Conservation (phyloP, 2,888 invertebrate genomes). For the Merodon equestris region DNA sequence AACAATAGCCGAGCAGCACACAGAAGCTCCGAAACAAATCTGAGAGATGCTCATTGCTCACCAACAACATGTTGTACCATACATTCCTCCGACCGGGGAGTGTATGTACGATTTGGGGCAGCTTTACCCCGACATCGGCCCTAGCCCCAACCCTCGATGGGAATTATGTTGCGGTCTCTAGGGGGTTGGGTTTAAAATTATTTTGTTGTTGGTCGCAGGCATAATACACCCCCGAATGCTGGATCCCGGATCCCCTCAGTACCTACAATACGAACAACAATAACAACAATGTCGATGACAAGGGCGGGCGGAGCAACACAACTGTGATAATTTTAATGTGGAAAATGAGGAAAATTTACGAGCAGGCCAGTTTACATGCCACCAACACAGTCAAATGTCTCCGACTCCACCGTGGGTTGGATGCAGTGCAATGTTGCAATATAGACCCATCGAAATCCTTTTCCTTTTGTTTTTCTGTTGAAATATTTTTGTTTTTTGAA, state of each 20-base stretch:
- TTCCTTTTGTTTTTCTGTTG: constrained; percentile 5
- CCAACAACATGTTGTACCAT: constrained; percentile 11
- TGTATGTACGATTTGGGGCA: constrained; percentile 37
- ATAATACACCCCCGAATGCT: constrained; percentile 13
- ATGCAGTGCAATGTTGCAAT: constrained; percentile 34
- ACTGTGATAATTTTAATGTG: constrained; percentile 51
- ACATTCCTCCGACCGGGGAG: constrained; percentile 32
- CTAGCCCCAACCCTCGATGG: constrained; percentile 49
- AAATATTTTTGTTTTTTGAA: too few species aligned
- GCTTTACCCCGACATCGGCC: not conserved
- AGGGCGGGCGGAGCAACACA: constrained; percentile 64
- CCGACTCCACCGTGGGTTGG: not conserved
- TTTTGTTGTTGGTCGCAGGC: constrained; percentile 52
- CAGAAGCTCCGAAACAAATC: constrained; percentile 43
- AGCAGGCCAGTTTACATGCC: constrained; percentile 14
- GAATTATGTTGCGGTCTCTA: constrained; percentile 65
- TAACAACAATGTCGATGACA: constrained; percentile 33
- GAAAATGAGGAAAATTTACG: constrained; percentile 48
- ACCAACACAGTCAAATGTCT: too few species aligned
- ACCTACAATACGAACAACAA: too few species aligned
- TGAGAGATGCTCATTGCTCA: constrained; percentile 29
- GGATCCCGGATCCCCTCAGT: too few species aligned
- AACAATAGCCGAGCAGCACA: constrained; percentile 33
- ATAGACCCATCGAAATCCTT: constrained; percentile 23
- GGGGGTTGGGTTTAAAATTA: constrained; percentile 69